Base-by-base conservation (phyloP, 2,888 invertebrate species). In the Caenorhabditis sp. region DNA sequence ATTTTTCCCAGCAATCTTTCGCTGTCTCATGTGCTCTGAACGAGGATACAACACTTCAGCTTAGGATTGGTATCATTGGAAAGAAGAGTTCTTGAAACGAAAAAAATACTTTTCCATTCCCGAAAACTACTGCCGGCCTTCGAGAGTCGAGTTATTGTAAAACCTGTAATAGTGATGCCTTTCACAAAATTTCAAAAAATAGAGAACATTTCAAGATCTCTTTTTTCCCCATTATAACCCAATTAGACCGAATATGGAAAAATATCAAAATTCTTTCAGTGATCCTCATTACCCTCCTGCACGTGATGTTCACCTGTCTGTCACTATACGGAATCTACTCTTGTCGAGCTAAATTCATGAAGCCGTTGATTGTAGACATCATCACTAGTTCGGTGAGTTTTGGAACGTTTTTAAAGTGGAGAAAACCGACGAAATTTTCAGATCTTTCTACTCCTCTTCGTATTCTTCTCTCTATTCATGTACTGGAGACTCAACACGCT, bases 261-360 rank as follows among this genome's bases (percentile, higher is more conserved):
- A n/a, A n/a, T n/a, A n/a, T n/a, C n/a, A 58, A 58, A n/a, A 35
- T 47, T 16, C 22, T 85, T 84, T 86, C 85, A 88, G 87, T 87
- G 10, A 61, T 84, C 14, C 66, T 85, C 19, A 54, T 83, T 31
- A 82, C 85, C 35, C 41, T 87, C 3, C 70, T 87, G 12, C 88
- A 88, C 61, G 77, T 88, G 24, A 70, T 77, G 54, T 82, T 88
- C 81, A 87, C 88, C 3, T 82, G 85, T 54, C 69, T 86, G 28
- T 84, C 83, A 8, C 49, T 88, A 16, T 88, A 87, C 70, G 88
- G 87, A 44, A 88, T 88, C 28, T 88, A 88, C 66, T 85, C 87
- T 24, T 87, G 88, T 63, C 72, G 86, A 10, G 85, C 87, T 12
- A 85, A 82, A 35, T 86, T 86, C 72, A 82, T 88, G 76, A 81